Evolutionary conservation across 2,888 invertebrate genomes (phyloP), one percentile per base, ranked within the genome.

Genomic region (Napeogenes inachia): DNA sequence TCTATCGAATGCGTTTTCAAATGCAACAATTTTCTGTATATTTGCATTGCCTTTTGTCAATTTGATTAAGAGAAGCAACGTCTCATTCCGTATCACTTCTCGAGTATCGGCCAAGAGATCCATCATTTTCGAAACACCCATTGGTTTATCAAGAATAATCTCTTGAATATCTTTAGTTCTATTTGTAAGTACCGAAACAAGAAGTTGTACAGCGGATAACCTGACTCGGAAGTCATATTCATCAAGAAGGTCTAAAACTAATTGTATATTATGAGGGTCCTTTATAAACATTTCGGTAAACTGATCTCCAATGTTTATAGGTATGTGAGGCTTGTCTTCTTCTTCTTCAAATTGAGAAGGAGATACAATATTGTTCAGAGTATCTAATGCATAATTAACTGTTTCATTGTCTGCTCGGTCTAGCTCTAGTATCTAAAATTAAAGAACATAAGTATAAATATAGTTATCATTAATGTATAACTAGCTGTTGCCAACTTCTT

Each of bases 261-360:
- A 82, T 56, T 94, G 92, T 10, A 98, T 94, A 82, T 97, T 97
- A 71, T 97, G 96, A 30, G 94, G 89, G 73, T 95, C 94, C 83
- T 99, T 99, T 45, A 98, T 95, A 81, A 98, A 98, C 93, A 99
- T 98, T 88, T 99, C 99, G 0, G 99, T 98, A 82, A 99, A 99
- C 77, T 97, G 97, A 78, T 96, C 96, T 1, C 98, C 97, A 35
- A 97, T 93, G 80, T 95, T 95, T 63, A 93, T 91, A 55, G 91
- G 92, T 2, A 93, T 91, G 46, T 87, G 88, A 0, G 93, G 93
- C 71, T 93, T 93, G 67, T 94, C 93, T 57, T 93, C 93, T 81
- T 97, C 97, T 74, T 96, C 96, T 38, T 96, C 96, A 72, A 96
- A 96, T 63, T 93, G 92, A 71, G 94, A 93, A 5, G 94, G 94